Conservation (phyloP, 2,888 invertebrate genomes). For the Mystacides longicornis region DNA sequence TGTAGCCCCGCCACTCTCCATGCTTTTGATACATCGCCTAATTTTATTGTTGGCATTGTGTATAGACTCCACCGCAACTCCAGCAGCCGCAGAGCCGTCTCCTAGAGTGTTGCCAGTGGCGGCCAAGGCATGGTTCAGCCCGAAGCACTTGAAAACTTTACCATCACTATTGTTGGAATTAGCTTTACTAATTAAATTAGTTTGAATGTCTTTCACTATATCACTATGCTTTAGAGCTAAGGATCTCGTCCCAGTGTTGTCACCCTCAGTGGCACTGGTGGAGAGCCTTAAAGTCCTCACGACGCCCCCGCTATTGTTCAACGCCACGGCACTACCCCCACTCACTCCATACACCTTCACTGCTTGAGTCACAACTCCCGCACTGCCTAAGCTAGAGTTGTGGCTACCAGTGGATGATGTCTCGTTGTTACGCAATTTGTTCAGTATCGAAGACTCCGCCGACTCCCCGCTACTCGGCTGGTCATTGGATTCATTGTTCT, state of each 20-base stretch:
- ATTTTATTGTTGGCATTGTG: constrained; percentile 17
- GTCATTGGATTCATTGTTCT: constrained; percentile 46
- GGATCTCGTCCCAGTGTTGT: constrained; percentile 41
- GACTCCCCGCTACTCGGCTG: constrained; percentile 47
- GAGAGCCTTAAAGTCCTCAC: constrained; percentile 42
- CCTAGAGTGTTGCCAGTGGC: constrained; percentile 11
- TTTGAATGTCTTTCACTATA: constrained; percentile 47
- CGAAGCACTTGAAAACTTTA: constrained; percentile 37
- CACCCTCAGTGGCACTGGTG: no score
- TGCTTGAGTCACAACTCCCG: background rate
- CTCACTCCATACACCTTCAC: background rate
- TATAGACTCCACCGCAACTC: constrained; percentile 7
- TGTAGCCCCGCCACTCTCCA: constrained; percentile 20
- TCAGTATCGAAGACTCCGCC: constrained; percentile 34
- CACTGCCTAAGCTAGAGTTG: background rate
- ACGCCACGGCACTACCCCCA: background rate
- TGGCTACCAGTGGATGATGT: background rate
- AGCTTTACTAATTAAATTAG: constrained; percentile 46
- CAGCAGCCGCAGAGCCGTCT: constrained; percentile 11
- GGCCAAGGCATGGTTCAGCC: no score
- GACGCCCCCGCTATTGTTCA: constrained; percentile 27
- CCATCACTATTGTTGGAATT: constrained; percentile 40
- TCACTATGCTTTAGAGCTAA: constrained; percentile 41
- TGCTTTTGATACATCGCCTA: constrained; percentile 17
- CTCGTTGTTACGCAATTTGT: constrained; percentile 26